These are phyloP conservation scores for Semnornis frantzii DNA, from an alignment of 2,113 vertebrate genomes.

Conservation along the genomic window DNA sequence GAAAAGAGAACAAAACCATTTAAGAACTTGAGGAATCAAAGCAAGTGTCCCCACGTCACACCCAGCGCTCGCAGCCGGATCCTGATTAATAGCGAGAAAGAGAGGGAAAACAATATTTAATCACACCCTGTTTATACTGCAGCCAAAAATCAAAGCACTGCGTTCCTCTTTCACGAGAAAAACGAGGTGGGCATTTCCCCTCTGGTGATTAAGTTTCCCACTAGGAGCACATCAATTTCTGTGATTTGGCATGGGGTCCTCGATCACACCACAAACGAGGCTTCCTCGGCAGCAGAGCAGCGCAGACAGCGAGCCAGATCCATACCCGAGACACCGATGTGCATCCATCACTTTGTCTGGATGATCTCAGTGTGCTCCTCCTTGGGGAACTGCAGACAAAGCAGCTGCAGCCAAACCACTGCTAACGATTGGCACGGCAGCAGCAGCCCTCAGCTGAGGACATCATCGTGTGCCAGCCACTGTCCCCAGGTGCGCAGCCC, in stretches of 20 bases:
- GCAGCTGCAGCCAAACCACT: neutral
- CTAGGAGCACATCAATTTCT: slow-evolving; percentile 48
- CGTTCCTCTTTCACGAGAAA: slow-evolving; percentile 59
- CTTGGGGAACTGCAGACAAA: neutral
- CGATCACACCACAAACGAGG: slow-evolving; percentile 50
- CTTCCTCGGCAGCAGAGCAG: slow-evolving; percentile 49
- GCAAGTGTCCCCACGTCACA: slow-evolving; percentile 33
- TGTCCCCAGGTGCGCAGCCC: rapidly evolving
- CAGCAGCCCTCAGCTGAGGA: neutral
- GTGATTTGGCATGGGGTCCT: slow-evolving; percentile 44
- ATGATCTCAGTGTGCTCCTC: slow-evolving; percentile 24
- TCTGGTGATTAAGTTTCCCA: slow-evolving; percentile 49
- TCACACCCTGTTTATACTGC: slow-evolving; percentile 57
- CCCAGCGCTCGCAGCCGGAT: slow-evolving; percentile 28
- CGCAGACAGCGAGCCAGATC: slow-evolving; percentile 8
- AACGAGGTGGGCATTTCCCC: slow-evolving; percentile 62
- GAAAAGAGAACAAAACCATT: slow-evolving; percentile 56
- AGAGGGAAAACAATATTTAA: slow-evolving; percentile 64
- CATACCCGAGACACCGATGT: slow-evolving; percentile 7
- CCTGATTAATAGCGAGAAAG: slow-evolving; percentile 59
- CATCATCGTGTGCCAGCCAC: rapidly evolving
- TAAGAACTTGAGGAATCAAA: slow-evolving; percentile 58
- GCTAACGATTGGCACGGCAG: neutral
- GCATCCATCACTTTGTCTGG: slow-evolving; percentile 50
- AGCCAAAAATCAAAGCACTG: slow-evolving; percentile 57